phyloP scores from a whole-genome alignment of 2,888 invertebrate genomes.

The Sericinus montela region DNA sequence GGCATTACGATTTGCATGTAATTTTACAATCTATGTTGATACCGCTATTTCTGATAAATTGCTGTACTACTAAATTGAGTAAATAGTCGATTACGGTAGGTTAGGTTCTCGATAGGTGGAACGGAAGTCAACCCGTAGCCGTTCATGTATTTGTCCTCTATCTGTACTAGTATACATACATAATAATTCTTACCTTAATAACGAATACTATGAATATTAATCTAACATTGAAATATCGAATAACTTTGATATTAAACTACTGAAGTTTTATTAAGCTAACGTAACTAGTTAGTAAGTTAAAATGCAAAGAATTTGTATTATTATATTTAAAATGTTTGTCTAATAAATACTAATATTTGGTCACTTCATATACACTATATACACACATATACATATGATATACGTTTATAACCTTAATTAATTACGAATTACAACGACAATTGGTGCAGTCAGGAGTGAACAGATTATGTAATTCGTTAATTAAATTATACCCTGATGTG shows the following conservation, averaged over 20 bases:
- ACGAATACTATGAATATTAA: conserved; percentile 18
- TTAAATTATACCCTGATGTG: no score
- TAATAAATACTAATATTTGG: no score
- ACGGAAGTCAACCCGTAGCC: conserved; percentile 1
- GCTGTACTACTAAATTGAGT: conserved; percentile 3
- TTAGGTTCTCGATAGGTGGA: neutral
- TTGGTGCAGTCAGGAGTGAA: no score
- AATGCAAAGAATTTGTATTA: neutral
- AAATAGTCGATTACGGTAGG: conserved; percentile 11
- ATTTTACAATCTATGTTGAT: conserved; percentile 16
- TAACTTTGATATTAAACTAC: conserved; percentile 5
- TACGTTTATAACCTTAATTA: no score
- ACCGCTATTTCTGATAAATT: conserved; percentile 12
- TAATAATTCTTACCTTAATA: conserved; percentile 17
- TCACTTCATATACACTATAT: no score
- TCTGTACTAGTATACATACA: conserved; percentile 6
- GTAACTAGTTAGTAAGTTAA: neutral
- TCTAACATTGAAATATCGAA: conserved; percentile 15
- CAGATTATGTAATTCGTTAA: no score
- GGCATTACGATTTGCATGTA: conserved; percentile 10
- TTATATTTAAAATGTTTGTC: no score
- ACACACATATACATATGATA: no score
- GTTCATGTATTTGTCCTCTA: conserved; percentile 10
- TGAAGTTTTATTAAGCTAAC: neutral
- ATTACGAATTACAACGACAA: no score